phyloP scores from a whole-genome alignment of 1,140 invertebrate species.

The Gerris buenoi region DNA sequence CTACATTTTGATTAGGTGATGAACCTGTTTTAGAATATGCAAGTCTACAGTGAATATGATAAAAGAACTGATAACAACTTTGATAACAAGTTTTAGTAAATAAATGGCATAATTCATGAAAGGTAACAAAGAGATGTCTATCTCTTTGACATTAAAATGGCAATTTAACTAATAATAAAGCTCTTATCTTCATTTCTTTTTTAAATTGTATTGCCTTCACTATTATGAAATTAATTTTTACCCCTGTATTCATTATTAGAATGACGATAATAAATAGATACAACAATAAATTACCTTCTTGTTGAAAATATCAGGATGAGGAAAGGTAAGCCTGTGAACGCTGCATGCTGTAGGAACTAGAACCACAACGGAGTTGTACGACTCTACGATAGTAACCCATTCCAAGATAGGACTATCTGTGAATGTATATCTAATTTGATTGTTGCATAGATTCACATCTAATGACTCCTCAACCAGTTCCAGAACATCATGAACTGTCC shows the following conservation, averaged over 20 bases:
- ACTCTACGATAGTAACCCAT: slow-evolving; percentile 61
- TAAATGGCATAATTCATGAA: no score
- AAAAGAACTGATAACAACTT: no score
- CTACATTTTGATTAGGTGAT: no score
- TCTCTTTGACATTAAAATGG: slow-evolving; percentile 2
- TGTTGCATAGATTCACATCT: slow-evolving; percentile 59
- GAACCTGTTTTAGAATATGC: no score
- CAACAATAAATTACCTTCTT: slow-evolving; percentile 3
- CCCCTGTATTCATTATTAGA: no score
- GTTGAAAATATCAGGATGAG: slow-evolving; percentile 37
- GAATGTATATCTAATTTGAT: slow-evolving; percentile 64
- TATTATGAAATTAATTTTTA: no score
- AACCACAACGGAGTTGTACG: slow-evolving; percentile 50
- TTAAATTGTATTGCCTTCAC: no score
- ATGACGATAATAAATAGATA: neutral
- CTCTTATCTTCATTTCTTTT: no score
- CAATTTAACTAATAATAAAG: neutral
- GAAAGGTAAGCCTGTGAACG: slow-evolving; percentile 68
- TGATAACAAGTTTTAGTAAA: no score
- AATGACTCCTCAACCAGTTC: slow-evolving; percentile 81
- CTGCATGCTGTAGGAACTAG: slow-evolving; percentile 81
- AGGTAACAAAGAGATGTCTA: no score
- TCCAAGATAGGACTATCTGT: slow-evolving; percentile 71
- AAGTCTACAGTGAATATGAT: no score
- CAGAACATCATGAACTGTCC: slow-evolving; percentile 64